A percentile compares a stretch with the other conserved stretches of the same genome.
phyloP scores from a whole-genome alignment of 2,888 invertebrate genomes.

The Cosmia pyralina region DNA sequence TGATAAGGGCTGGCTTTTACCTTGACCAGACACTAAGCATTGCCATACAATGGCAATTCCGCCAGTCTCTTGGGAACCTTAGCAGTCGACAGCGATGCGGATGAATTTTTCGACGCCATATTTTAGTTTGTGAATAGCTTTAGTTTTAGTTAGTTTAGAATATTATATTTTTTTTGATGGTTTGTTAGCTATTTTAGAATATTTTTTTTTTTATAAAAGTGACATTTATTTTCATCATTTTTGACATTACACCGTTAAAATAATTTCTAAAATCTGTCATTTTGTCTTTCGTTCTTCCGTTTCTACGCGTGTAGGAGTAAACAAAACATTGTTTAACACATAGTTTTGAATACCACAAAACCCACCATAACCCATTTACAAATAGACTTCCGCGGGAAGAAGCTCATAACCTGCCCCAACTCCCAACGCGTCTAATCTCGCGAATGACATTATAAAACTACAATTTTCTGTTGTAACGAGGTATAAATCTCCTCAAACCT shows the following conservation, averaged over 20 bases:
- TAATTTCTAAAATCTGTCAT: neutral
- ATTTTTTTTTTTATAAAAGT: neutral
- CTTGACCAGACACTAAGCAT: no score
- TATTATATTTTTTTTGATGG: no score
- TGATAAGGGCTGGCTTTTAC: no score
- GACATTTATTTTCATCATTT: neutral
- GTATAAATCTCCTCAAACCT: constrained; percentile 46
- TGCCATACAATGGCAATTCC: no score
- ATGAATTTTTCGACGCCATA: no score
- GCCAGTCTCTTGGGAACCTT: no score
- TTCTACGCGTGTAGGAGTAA: neutral
- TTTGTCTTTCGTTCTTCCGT: neutral
- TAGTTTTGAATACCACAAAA: constrained; percentile 3
- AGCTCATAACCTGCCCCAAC: constrained; percentile 21
- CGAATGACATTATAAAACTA: constrained; percentile 37
- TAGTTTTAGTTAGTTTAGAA: no score
- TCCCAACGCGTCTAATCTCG: constrained; percentile 12
- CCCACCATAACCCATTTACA: neutral
- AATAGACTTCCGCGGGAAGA: constrained; percentile 18
- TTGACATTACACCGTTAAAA: neutral
- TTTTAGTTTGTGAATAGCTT: no score
- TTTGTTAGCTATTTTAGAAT: no score
- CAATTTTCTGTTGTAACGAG: constrained; percentile 30
- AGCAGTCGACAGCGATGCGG: no score
- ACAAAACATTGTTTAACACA: constrained; percentile 26